Percentiles rank a stretch among this genome's conserved stretches.
These are phyloP conservation scores for Nowickia ferox DNA, from an alignment of 2,888 invertebrate genomes.

Conservation along the genomic window DNA sequence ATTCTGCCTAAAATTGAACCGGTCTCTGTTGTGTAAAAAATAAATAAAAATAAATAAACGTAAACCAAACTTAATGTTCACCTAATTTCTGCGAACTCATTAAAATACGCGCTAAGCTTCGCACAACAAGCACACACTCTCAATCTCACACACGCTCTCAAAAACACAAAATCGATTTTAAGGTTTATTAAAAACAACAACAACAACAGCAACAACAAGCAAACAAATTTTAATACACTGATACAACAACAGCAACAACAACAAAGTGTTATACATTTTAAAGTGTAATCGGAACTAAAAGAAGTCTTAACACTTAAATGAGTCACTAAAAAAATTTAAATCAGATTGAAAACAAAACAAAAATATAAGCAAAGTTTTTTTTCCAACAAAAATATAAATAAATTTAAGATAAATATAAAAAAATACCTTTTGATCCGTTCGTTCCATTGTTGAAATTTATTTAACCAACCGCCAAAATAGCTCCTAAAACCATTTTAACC, in stretches of 20 bases:
- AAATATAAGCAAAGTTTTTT: constrained; percentile 8
- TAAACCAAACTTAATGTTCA: constrained; percentile 55
- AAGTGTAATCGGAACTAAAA: constrained; percentile 66
- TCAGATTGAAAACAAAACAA: constrained; percentile 9
- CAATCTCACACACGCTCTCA: constrained; percentile 18
- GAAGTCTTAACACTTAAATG: constrained; percentile 50
- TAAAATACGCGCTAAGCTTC: constrained; percentile 72
- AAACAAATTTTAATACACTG: constrained; percentile 14
- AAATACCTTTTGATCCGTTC: background rate
- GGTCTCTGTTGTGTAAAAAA: constrained; percentile 56
- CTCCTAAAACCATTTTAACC: constrained; percentile 78
- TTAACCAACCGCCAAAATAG: constrained; percentile 79
- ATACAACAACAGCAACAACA: constrained; percentile 42
- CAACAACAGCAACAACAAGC: constrained; percentile 27
- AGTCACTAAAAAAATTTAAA: constrained; percentile 57
- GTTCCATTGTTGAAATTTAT: background rate
- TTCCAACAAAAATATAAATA: constrained; percentile 4
- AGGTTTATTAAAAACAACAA: constrained; percentile 46
- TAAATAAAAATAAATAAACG: constrained; percentile 22
- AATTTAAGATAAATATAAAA: background rate
- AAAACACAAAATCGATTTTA: constrained; percentile 48
- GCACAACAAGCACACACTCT: constrained; percentile 40
- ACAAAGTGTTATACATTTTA: constrained; percentile 45
- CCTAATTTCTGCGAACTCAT: constrained; percentile 75
- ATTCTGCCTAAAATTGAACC: constrained; percentile 66